Evolutionary conservation across 1,140 invertebrate genomes (phyloP), one percentile per base, ranked within the genome.

Genomic region (Hypsibius dujardini): DNA sequence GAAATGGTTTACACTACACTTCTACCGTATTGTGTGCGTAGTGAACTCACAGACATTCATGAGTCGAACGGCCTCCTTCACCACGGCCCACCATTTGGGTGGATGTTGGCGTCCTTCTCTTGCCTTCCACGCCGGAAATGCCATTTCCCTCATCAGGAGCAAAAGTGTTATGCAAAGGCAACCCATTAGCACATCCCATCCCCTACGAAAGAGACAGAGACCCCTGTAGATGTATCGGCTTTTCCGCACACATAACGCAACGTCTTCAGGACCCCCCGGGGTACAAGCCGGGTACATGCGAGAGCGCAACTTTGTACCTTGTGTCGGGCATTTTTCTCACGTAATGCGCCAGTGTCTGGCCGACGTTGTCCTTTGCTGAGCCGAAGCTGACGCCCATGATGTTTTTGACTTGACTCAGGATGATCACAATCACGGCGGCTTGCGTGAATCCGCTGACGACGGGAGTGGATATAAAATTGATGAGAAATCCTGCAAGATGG

Each of bases 331-430:
- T 7, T 67, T 67, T 67, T 12, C 42, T 67, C 7, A 3, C 12
- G 42, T 67, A 67, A 14, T 42, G 12, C 12, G 62, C 62, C 7
- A 67, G 42, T 7, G 62, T 67, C 42, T 67, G 7, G 7, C 12
- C 45, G 42, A 67, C 42, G 62, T 67, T 67, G 42, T 67, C 62
- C 42, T 67, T 67, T 12, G 62, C 62, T 3, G 7, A 14, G 7
- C 62, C 62, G 62, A 67, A 67, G 62, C 62, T 67, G 62, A 67
- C 7, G 40, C 62, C 62, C 62, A 67, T 67, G 7, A 67, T 7
- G 62, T 67, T 67, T 42, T 67, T 67, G 7, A 67, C 42, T 40
- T 67, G 62, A 40, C 62, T 67, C 3, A 67, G 62, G 62, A 67
- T 67, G 7, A 67, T 67, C 7, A 67, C 62, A 67, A 67, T 42